Evolutionary conservation across 2,113 vertebrate species (phyloP).

Genomic region (Phrynocephalus versicolor): DNA sequence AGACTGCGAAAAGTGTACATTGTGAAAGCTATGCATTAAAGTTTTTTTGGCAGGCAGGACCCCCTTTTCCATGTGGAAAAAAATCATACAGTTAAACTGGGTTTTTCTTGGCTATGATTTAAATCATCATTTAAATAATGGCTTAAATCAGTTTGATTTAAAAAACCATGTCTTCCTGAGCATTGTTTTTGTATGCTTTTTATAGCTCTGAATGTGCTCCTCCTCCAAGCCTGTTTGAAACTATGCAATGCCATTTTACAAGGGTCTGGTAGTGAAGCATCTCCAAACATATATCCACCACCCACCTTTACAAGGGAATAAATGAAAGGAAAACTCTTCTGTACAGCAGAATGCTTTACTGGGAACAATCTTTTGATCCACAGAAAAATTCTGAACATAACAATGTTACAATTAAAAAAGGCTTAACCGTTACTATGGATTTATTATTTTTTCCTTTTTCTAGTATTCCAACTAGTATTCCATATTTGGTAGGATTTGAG

Average conservation of each 20-base stretch:
- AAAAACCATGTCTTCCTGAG: neutral
- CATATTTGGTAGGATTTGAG: slow-evolving; percentile 10
- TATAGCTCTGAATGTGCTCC: slow-evolving; percentile 9
- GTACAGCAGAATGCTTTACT: neutral
- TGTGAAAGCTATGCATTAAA: too few species aligned
- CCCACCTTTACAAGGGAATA: neutral
- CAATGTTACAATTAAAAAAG: slow-evolving; percentile 9
- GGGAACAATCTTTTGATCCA: slow-evolving; percentile 9
- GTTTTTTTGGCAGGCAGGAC: too few species aligned
- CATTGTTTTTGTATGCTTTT: neutral
- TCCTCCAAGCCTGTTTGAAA: slow-evolving; percentile 4
- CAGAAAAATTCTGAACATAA: neutral
- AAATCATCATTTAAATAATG: too few species aligned
- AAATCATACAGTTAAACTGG: too few species aligned
- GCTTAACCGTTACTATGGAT: neutral
- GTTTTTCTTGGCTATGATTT: too few species aligned
- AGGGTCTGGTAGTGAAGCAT: slow-evolving; percentile 23
- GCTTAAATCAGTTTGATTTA: neutral
- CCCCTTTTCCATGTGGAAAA: too few species aligned
- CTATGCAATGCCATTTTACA: slow-evolving; percentile 15
- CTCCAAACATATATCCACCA: neutral
- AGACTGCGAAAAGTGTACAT: too few species aligned
- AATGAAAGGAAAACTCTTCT: neutral
- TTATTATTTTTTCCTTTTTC: neutral
- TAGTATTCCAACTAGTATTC: neutral